phyloP scores from a whole-genome alignment of 2,113 vertebrate genomes.

The Thalassoma bifasciatum region DNA sequence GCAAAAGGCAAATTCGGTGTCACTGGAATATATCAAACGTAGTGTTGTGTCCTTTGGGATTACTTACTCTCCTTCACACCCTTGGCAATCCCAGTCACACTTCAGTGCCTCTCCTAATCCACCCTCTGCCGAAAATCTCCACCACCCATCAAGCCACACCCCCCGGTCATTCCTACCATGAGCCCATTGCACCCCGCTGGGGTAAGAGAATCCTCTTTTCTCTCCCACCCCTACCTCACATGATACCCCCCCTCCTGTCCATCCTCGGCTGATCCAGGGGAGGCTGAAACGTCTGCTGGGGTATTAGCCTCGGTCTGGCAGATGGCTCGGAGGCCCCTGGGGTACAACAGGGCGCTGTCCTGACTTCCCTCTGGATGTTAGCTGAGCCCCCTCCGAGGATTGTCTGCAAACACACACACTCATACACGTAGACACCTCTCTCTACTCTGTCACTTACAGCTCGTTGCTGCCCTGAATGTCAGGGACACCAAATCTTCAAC shows the following conservation, averaged over 20 bases:
- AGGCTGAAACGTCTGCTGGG: slow-evolving; percentile 73
- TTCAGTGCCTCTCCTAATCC: slow-evolving; percentile 52
- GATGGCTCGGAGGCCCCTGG: slow-evolving; percentile 71
- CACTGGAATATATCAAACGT: neutral
- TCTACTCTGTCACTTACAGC: slow-evolving; percentile 53
- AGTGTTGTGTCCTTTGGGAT: neutral
- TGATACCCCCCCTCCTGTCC: slow-evolving; percentile 44
- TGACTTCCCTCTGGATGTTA: slow-evolving; percentile 65
- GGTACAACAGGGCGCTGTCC: slow-evolving; percentile 64
- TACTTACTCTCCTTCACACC: slow-evolving; percentile 38
- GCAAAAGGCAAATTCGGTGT: neutral
- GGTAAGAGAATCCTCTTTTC: slow-evolving; percentile 51
- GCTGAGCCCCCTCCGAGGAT: slow-evolving; percentile 73
- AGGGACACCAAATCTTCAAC: slow-evolving; percentile 73
- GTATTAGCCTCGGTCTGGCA: slow-evolving; percentile 79
- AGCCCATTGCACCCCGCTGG: slow-evolving; percentile 37
- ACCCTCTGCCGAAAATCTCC: slow-evolving; percentile 60
- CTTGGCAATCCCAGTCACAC: slow-evolving; percentile 34
- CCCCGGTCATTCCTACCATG: slow-evolving; percentile 32
- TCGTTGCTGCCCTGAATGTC: slow-evolving; percentile 51
- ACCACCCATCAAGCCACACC: slow-evolving; percentile 52
- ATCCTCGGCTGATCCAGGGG: slow-evolving; percentile 49
- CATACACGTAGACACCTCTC: slow-evolving; percentile 50
- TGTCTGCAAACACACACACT: slow-evolving; percentile 40
- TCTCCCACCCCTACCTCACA: slow-evolving; percentile 21